These are phyloP conservation scores for Nemurella pictetii DNA, from an alignment of 2,888 invertebrate genomes.

Conservation along the genomic window DNA sequence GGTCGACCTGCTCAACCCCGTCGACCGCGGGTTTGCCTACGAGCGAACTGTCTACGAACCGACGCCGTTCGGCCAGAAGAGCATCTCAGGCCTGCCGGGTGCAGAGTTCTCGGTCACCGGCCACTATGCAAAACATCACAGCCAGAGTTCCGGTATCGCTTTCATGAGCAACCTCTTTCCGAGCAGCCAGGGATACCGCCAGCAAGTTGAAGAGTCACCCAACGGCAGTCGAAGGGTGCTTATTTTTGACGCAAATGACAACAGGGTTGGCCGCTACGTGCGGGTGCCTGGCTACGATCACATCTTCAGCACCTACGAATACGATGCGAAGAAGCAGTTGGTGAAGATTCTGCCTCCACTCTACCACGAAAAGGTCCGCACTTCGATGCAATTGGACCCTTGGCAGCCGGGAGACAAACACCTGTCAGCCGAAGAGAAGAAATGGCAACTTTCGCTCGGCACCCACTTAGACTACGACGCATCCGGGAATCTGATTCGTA, in stretches of 20 bases:
- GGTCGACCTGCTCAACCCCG: neutral
- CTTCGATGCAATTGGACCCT: slow-evolving; percentile 25
- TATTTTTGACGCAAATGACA: neutral
- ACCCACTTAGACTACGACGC: neutral
- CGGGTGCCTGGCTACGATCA: neutral
- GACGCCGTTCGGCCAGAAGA: neutral
- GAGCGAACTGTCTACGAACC: neutral
- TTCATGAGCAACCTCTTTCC: neutral
- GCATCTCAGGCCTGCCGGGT: neutral
- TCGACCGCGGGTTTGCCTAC: neutral
- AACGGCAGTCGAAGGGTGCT: neutral
- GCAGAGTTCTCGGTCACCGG: neutral
- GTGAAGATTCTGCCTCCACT: slow-evolving; percentile 42
- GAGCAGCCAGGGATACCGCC: neutral
- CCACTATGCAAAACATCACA: neutral
- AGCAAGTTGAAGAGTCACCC: neutral
- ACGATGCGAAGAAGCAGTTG: slow-evolving; percentile 36
- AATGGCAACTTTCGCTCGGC: slow-evolving; percentile 22
- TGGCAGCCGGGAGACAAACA: slow-evolving; percentile 29
- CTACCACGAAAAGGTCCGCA: slow-evolving; percentile 41
- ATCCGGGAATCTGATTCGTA: neutral
- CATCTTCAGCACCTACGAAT: slow-evolving; percentile 34
- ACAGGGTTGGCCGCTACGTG: neutral
- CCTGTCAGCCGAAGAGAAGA: slow-evolving; percentile 37
- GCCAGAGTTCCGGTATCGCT: neutral